Conservation (phyloP, 1,140 invertebrate species). For the Bombus picipes region DNA sequence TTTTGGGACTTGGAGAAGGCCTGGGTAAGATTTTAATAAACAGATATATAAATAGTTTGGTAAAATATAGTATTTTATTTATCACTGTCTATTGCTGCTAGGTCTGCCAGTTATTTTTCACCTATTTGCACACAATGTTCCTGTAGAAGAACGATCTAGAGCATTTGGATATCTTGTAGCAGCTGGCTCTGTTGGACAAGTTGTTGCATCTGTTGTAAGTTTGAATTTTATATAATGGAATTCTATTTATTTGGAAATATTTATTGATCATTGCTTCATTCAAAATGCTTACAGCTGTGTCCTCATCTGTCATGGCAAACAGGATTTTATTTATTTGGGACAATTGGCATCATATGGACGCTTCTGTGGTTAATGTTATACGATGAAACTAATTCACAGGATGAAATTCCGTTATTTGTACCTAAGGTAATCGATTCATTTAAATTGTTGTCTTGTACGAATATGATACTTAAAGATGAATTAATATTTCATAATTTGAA, state of each 20-base stretch:
- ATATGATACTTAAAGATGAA: not conserved
- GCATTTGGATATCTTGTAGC: conserved; percentile 91
- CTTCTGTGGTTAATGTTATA: conserved; percentile 87
- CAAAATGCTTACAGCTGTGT: conserved; percentile 81
- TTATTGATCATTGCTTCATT: conserved; percentile 1
- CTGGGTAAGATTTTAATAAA: conserved; percentile 83
- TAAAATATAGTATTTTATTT: not conserved
- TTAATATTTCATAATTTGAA: conserved; percentile 64
- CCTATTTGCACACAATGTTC: conserved; percentile 89
- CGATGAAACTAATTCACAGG: conserved; percentile 84
- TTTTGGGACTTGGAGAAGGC: conserved; percentile 90
- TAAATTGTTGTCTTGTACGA: not conserved
- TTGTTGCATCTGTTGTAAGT: conserved; percentile 88
- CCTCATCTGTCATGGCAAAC: conserved; percentile 87
- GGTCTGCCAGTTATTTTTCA: conserved; percentile 92
- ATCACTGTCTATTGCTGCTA: conserved; percentile 72
- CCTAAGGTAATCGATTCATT: conserved; percentile 84
- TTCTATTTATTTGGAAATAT: not conserved
- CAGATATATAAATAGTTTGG: not conserved
- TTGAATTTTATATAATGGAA: conserved; percentile 1
- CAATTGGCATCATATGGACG: conserved; percentile 88
- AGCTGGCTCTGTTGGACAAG: conserved; percentile 90
- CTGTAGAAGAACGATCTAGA: conserved; percentile 88
- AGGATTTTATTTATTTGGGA: conserved; percentile 89
- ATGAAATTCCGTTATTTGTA: conserved; percentile 87